phyloP scores from a whole-genome alignment of 1,140 invertebrate species.

The Penaeus chinensis region DNA sequence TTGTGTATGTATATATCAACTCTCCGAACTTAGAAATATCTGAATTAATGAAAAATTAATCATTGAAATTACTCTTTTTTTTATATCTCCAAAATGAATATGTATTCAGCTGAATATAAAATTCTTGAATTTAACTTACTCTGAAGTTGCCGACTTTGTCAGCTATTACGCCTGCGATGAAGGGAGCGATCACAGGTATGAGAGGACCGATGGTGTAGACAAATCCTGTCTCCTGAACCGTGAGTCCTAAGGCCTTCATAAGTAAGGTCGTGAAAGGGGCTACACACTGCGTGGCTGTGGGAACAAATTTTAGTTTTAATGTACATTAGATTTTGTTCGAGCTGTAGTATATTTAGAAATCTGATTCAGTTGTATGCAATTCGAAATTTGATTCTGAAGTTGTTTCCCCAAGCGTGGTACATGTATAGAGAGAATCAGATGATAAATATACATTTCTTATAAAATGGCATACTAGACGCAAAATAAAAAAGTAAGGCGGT shows the following conservation, averaged over 20 bases:
- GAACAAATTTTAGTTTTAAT: background rate
- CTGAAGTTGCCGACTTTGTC: conserved; percentile 49
- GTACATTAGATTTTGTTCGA: no score
- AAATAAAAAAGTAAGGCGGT: no score
- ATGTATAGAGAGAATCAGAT: no score
- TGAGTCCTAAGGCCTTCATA: conserved; percentile 39
- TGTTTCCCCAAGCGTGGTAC: background rate
- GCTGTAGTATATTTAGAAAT: no score
- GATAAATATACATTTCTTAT: no score
- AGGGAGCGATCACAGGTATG: conserved; percentile 40
- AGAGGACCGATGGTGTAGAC: conserved; percentile 39
- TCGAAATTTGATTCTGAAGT: background rate
- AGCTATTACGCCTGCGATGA: conserved; percentile 34
- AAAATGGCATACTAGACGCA: no score
- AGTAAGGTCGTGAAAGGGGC: conserved; percentile 56
- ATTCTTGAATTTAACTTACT: background rate
- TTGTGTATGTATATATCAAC: no score
- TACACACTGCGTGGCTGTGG: conserved; percentile 59
- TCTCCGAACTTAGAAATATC: no score
- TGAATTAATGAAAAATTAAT: no score
- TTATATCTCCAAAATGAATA: no score
- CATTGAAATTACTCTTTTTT: no score
- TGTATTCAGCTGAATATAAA: no score
- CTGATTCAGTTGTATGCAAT: background rate
- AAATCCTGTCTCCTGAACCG: conserved; percentile 34